Evolutionary conservation across 2,113 vertebrate species (phyloP), one percentile per base, ranked within the genome.

Genomic region (Anoplopoma fimbria): DNA sequence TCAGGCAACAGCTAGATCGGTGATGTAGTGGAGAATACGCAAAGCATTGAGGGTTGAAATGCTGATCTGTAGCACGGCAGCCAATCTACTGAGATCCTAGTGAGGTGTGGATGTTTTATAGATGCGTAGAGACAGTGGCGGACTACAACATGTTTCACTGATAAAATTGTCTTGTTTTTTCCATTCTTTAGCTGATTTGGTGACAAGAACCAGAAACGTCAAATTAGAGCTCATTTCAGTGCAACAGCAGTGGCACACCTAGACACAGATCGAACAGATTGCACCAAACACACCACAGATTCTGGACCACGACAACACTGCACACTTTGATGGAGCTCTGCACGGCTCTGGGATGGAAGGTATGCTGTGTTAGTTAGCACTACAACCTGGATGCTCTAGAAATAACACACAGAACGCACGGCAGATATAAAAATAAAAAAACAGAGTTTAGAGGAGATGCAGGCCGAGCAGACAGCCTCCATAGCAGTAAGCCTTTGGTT

Each of bases 361-460:
- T 76, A 85, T 89, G 92, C 87, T 29, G 67, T 87, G 92, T 94
- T 94, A 93, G 89, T 93, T 88, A 69, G 86, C 86, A 82, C 69
- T 83, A 90, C 78, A 77, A 84, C 82, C 92, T 67, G 88, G 86
- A 93, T 92, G 91, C 89, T 91, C 77, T 38, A 83, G 82, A 86
- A 93, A 77, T 77, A 86, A 87, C 68, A 88, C 75, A 85, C 84
- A 69, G 58, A 75, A 85, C 82, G 88, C 87, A 86, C 64, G 58
- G 77, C 80, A 75, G 80, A 85, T 89, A n/a, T 83, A 87, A 68
- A 49, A 40, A 40, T 88, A 79, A 89, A 67, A 60, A 92, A 86
- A 93, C 94, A 93, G 94, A 92, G 93, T 94, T 94, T 91, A 91
- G 94, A 94, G 93, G 93, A 94, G 94, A 93, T 77, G 90, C 77